Evolutionary conservation across 2,113 vertebrate genomes (phyloP).

Genomic region (Forbesichthys papilliferus): DNA sequence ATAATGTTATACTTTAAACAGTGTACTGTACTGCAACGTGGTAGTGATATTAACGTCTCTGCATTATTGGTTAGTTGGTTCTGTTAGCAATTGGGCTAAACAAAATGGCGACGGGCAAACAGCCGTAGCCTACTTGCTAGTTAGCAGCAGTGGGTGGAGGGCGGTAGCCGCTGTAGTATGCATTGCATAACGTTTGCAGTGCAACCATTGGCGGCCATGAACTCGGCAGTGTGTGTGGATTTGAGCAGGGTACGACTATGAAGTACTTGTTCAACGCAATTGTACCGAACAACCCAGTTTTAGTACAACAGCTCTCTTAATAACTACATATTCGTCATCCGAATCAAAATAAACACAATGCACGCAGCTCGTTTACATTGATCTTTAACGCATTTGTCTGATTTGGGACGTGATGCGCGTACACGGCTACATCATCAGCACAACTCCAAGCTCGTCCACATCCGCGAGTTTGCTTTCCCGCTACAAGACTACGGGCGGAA

Average conservation of each 20-base stretch:
- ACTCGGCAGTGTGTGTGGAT: constrained; percentile 39
- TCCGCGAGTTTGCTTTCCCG: background rate
- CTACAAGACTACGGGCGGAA: constrained; percentile 9
- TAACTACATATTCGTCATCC: background rate
- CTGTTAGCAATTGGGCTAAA: constrained; percentile 63
- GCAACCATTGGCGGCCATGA: constrained; percentile 51
- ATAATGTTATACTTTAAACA: accelerated
- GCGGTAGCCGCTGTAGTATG: constrained; percentile 57
- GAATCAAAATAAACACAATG: constrained; percentile 12
- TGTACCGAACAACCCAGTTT: no score
- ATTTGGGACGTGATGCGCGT: no score
- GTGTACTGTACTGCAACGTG: accelerated
- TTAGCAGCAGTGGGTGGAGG: constrained; percentile 68
- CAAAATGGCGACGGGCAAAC: constrained; percentile 63
- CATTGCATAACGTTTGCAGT: constrained; percentile 65
- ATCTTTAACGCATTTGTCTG: no score
- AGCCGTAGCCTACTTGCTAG: constrained; percentile 61
- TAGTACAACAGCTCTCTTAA: no score
- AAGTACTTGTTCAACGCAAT: background rate
- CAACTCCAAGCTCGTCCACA: background rate
- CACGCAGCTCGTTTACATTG: constrained; percentile 1
- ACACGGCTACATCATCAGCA: background rate
- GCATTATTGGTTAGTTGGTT: background rate
- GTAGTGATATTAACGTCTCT: accelerated
- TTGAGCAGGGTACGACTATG: constrained; percentile 11